These are phyloP conservation scores for Crotophaga sulcirostris DNA, from an alignment of 2,113 vertebrate genomes.

Conservation along the genomic window DNA sequence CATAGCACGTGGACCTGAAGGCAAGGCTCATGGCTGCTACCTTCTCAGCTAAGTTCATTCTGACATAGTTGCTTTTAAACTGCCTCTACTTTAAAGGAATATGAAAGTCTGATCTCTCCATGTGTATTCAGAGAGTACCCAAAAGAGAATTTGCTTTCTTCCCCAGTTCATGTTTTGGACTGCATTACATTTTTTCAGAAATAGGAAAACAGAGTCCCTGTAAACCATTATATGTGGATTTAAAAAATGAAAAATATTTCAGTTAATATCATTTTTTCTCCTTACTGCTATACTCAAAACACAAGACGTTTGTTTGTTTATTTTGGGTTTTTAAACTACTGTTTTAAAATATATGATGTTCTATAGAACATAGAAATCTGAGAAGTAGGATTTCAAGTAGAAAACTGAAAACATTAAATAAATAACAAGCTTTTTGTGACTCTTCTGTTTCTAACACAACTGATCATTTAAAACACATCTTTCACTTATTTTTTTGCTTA, in stretches of 20 bases:
- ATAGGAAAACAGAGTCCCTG: background rate
- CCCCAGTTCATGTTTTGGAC: background rate
- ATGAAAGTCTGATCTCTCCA: background rate
- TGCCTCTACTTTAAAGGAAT: background rate
- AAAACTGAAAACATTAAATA: background rate
- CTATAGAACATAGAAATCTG: background rate
- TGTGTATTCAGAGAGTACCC: background rate
- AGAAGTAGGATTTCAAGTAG: background rate
- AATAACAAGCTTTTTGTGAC: background rate
- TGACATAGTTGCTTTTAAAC: background rate
- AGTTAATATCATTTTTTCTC: background rate
- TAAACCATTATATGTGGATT: background rate
- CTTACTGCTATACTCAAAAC: background rate
- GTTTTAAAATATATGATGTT: background rate
- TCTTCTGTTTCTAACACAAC: background rate
- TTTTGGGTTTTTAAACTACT: background rate
- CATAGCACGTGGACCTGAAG: rapidly evolving
- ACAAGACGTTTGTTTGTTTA: background rate
- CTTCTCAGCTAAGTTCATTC: background rate
- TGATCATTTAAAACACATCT: background rate
- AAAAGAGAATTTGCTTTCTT: background rate
- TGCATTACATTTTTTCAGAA: background rate
- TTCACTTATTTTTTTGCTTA: background rate
- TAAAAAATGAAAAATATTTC: background rate
- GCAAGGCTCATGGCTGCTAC: background rate